Percentiles rank a stretch among this genome's conserved stretches.
phyloP scores from a whole-genome alignment of 2,888 invertebrate species.

The Drosophila neoperkinsi region DNA sequence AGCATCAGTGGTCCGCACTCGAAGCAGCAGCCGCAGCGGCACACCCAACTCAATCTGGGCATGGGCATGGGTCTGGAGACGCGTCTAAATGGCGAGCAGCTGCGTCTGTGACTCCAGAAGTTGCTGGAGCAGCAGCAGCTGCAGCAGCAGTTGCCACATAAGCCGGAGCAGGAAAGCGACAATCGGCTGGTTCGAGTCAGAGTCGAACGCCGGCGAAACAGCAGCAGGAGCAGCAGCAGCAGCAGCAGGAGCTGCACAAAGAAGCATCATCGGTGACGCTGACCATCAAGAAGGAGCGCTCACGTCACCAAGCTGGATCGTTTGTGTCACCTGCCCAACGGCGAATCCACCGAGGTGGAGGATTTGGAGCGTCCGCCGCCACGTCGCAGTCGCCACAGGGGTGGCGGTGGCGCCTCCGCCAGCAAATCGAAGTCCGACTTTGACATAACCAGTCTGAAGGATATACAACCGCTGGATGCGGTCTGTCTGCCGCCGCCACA shows the following conservation, averaged over 20 bases:
- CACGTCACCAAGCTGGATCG: constrained; percentile 71
- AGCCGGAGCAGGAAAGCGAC: constrained; percentile 61
- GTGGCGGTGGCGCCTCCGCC: constrained; percentile 24
- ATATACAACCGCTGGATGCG: constrained; percentile 89
- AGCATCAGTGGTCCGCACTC: constrained; percentile 63
- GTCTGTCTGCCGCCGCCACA: constrained; percentile 91
- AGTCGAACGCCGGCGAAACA: constrained; percentile 62
- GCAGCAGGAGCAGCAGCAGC: constrained; percentile 26
- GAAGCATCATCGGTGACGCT: constrained; percentile 83
- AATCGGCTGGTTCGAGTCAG: constrained; percentile 62
- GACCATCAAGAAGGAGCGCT: constrained; percentile 79
- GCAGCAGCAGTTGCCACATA: constrained; percentile 70
- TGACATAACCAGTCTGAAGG: constrained; percentile 87
- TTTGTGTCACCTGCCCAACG: constrained; percentile 70
- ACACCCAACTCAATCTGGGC: constrained; percentile 68
- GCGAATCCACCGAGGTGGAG: constrained; percentile 82
- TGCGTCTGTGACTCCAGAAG: constrained; percentile 88
- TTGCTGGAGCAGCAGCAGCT: constrained; percentile 85
- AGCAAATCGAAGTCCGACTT: constrained; percentile 87
- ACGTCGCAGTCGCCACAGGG: constrained; percentile 64
- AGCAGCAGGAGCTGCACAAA: constrained; percentile 76
- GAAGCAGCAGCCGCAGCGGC: constrained; percentile 56
- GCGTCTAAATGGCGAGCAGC: constrained; percentile 88
- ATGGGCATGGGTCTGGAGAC: constrained; percentile 82
- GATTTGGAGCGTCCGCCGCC: constrained; percentile 75